Evolutionary conservation across 2,888 invertebrate genomes (phyloP).

Genomic region (Spisula subtruncata): DNA sequence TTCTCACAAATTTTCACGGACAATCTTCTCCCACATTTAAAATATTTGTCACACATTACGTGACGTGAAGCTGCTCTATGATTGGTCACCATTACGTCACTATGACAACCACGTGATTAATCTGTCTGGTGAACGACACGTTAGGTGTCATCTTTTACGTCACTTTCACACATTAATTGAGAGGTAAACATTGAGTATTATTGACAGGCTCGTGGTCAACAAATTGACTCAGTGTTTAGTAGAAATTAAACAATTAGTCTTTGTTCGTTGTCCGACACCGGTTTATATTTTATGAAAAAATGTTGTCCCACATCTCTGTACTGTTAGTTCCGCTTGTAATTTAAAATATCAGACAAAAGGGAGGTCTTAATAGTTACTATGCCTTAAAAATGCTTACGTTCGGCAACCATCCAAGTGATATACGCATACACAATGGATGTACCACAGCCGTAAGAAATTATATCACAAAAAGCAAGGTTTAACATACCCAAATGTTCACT

Average conservation of each 20-base stretch:
- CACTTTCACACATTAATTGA: constrained; percentile 40
- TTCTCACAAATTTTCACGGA: no score
- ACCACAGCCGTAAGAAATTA: no score
- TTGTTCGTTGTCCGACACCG: background rate
- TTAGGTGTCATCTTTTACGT: constrained; percentile 24
- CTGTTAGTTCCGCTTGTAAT: no score
- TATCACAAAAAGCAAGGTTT: no score
- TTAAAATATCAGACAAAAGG: no score
- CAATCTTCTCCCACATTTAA: background rate
- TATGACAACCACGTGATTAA: constrained; percentile 37
- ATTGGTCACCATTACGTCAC: constrained; percentile 34
- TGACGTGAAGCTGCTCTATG: background rate
- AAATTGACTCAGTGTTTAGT: background rate
- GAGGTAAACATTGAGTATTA: background rate
- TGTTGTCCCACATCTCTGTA: no score
- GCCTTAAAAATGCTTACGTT: no score
- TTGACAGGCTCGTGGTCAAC: background rate
- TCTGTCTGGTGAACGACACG: constrained; percentile 45
- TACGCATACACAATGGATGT: no score
- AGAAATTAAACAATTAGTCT: constrained; percentile 1
- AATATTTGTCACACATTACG: background rate
- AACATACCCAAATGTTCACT: no score
- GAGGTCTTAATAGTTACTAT: no score
- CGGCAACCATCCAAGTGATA: no score
- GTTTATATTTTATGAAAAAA: background rate